Base-by-base conservation (phyloP, 2,797 vertebrate species). In the Characodon lateralis region DNA sequence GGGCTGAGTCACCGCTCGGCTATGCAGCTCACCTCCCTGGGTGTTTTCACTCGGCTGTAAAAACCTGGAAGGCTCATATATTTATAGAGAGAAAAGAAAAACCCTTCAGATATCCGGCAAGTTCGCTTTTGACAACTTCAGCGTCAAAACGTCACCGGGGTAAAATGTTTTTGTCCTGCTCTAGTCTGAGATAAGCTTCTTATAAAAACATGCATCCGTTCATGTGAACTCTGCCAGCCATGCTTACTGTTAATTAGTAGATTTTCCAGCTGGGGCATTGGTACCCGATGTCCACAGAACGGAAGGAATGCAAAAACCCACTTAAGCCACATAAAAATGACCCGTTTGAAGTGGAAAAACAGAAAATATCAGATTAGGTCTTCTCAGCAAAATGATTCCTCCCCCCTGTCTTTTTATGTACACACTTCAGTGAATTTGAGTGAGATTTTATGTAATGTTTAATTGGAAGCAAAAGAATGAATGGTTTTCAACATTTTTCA, bases 1-100 rank as follows among this genome's bases (percentile, higher is more conserved):
- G 13, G 55, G 55, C 83, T 95, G 94, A 95, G 87, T 94, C 94
- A 95, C 78, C 22, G 58, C 46, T 90, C 77, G 91, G 92, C 86
- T 85, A 94, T 93, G 93, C 84, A 59, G 83, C 83, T 53, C 20
- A 59, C 87, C 88, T 87, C 83, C 79, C 83, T 75, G 83, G 48
- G 75, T 91, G 88, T 93, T 93, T 91, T 88, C 87, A 83, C 87
- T 91, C 73, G 26, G 75, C 81, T 80, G 39, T 82, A 78, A 6
- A 70, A 74, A 59, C 26, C 73, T 46, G 14, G 43, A 26, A 61
- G 59, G 59, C 28, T 31, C 28, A 26, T 63, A 10, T 63, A 63
- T 63, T 63, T 63, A 63, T 63, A 63, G 59, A 66, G 24, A 56
- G 22, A 7, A 65, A 65, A 73, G 2, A 73, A 16, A 26, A 6